Evolutionary conservation across 1,140 invertebrate species (phyloP), one percentile per base, ranked within the genome.

Genomic region (Littorina saxatilis): DNA sequence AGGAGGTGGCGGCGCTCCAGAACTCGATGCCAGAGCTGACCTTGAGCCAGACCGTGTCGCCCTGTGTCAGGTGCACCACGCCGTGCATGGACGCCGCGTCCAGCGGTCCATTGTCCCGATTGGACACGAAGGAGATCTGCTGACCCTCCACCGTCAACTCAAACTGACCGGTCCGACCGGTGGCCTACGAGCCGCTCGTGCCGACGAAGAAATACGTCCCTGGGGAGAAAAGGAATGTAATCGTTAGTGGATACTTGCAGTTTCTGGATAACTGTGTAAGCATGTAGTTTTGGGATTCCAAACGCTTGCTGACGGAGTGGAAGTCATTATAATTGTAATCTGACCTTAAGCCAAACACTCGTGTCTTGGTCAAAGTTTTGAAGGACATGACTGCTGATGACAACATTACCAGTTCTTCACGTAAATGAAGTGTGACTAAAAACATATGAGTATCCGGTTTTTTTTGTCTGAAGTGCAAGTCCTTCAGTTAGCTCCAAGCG

Each of bases 201-300:
- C 61, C 61, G 27, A 66, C 17, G 61, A 66, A 66, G 61, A 66
- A 66, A 29, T 66, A 66, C 27, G 61, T 66, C 3, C 61, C 61
- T 66, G 61, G n/a, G 27, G 20, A 66, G 4, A 50, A 20, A 50
- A 20, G 20, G 47, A 50, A n/a, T n/a, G n/a, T n/a, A n/a, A n/a
- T n/a, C n/a, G n/a, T n/a, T n/a, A n/a, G n/a, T n/a, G n/a, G n/a
- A n/a, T n/a, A n/a, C n/a, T n/a, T n/a, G n/a, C n/a, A n/a, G n/a
- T n/a, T n/a, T n/a, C n/a, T n/a, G n/a, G n/a, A n/a, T n/a, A n/a
- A n/a, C n/a, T n/a, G n/a, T n/a, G n/a, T n/a, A n/a, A n/a, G n/a
- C n/a, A n/a, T n/a, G n/a, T n/a, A n/a, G n/a, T n/a, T n/a, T n/a
- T n/a, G n/a, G n/a, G n/a, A n/a, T n/a, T n/a, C n/a, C n/a, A n/a